Evolutionary conservation across 2,888 invertebrate genomes (phyloP), one percentile per base, ranked within the genome.

Genomic region (Cordylochernes scorpioides): DNA sequence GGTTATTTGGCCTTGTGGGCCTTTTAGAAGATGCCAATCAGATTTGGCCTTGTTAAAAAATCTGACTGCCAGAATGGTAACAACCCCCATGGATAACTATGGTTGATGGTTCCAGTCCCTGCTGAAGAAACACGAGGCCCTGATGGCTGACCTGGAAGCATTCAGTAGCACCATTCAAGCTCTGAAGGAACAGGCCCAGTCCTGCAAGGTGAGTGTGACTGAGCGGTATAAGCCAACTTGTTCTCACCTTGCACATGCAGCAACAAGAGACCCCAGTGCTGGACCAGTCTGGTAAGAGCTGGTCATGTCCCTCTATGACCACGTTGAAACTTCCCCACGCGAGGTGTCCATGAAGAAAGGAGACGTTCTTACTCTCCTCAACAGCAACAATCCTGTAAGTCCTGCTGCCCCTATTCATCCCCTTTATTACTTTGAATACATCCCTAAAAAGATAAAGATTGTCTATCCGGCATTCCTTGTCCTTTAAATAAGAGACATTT

Each of bases 311-410:
- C 62, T 97, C 15, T 97, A 97, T 54, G 97, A 94, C 58, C 94
- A 94, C 58, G 73, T 77, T 0, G 94, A 97, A 59, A 94, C 97
- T 57, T 86, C 86, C 0, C 94, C 97, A 1, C 66, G 97, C 17
- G 97, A 97, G 54, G 91, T 97, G 3, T 91, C 88, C 34, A 97
- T 97, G 86, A 94, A 94, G 60, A 82, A 97, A 46, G 91, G 91
- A 16, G 94, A 97, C 49, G 73, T 91, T 17, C 64, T 97, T 35
- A 88, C 91, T 1, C 65, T 97, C 6, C 65, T 97, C 35, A 97
- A 97, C 58, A 84, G 86, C 4, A 82, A 84, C 55, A 94, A 97
- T 59, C 94, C 94, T 10, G 26, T 26, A 26, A 14, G 26, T 26
- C 17, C n/a, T 21, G 4, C 12, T 21, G 10, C 3, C 4, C 4